Percentiles rank a stretch among this genome's conserved stretches.
Evolutionary conservation across 2,888 invertebrate genomes (phyloP).

Genomic region (Protula sp.): DNA sequence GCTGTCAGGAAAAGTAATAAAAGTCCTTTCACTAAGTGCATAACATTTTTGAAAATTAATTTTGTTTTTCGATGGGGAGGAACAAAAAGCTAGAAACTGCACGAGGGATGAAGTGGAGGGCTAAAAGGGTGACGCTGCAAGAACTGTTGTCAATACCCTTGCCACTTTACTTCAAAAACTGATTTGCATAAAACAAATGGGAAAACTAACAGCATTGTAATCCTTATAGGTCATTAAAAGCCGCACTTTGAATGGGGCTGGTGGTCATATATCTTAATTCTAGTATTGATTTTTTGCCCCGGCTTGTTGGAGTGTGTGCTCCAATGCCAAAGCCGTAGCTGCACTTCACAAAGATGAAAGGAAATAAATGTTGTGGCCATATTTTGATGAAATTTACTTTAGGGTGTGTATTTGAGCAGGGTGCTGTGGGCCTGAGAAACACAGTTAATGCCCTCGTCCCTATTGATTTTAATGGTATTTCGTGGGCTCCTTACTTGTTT

Average conservation of each 20-base stretch:
- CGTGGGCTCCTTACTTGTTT: background rate
- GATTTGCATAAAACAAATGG: background rate
- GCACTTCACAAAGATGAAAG: background rate
- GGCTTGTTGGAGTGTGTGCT: too few species aligned
- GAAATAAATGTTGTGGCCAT: background rate
- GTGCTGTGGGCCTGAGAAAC: background rate
- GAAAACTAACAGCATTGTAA: background rate
- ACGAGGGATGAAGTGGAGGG: too few species aligned
- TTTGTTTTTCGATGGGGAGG: too few species aligned
- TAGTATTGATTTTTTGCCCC: background rate
- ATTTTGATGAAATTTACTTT: background rate
- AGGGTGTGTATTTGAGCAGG: background rate
- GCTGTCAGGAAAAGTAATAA: too few species aligned
- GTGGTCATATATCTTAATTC: background rate
- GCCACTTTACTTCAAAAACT: too few species aligned
- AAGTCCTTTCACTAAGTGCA: too few species aligned
- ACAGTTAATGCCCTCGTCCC: too few species aligned
- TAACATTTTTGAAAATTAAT: too few species aligned
- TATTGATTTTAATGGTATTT: background rate
- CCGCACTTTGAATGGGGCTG: background rate
- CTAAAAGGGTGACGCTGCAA: too few species aligned
- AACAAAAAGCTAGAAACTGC: too few species aligned
- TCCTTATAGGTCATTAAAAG: background rate
- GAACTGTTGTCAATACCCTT: too few species aligned
- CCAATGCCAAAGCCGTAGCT: too few species aligned